Base-by-base conservation (phyloP, 1,140 invertebrate genomes). In the Megathymus violae region DNA sequence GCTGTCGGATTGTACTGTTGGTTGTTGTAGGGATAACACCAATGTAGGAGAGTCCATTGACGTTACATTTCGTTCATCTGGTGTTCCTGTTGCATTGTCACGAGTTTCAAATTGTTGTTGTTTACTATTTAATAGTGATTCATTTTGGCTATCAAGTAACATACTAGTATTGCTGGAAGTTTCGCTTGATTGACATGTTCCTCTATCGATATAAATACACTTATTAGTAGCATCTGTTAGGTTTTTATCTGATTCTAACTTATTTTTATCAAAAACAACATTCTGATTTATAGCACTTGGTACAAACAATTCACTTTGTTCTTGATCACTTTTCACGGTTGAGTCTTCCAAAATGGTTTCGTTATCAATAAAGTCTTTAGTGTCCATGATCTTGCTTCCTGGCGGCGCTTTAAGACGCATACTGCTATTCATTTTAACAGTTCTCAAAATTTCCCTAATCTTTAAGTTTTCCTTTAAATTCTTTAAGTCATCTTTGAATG, bases 371-470 rank as follows among this genome's bases (percentile, higher is more conserved):
- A 83, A 78, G 46, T 84, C 80, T 67, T 76, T 85, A 56, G 78
- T 84, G 19, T 76, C 68, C 78, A 86, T 84, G 5, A 83, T 69
- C 69, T 82, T 82, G 38, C 79, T 85, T 5, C 82, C 78, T 16
- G 74, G 71, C 9, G 82, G 82, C 4, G 74, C 83, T 34, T 84
- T 86, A 31, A 86, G 59, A 34, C 83, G 63, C 79, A 82, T 85
- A 61, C 83, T 88, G 43, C 76, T 88, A 52, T 81, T 90, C 80
- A 88, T 88, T 78, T 88, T 90, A 0, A 89, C 87, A 19, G 77
- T 86, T 66, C 84, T 69, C 34, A 89, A 76, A 40, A 89, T 88
- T 64, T 89, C 84, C 36, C 75, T 88, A 31, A 90, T 86, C 77
- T 88, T 88, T 1, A 89, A 48, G 67, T 90, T 88, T 65, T 88